Evolutionary conservation across 2,113 vertebrate genomes (phyloP), one percentile per base, ranked within the genome.

Genomic region (Atlantisia rogersi): DNA sequence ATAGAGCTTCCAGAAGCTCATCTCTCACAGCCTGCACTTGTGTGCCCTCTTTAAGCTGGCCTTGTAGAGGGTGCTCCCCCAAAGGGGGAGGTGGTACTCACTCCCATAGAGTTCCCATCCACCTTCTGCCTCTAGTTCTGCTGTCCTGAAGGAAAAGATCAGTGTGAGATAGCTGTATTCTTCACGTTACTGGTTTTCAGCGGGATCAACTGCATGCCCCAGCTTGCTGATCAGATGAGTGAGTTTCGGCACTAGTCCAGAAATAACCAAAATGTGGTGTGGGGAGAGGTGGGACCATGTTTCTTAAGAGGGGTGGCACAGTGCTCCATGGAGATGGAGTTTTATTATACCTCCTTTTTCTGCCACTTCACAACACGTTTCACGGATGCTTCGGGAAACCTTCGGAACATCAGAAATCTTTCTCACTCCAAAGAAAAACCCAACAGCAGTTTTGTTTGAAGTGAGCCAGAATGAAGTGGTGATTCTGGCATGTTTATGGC

Each of bases 41-140:
- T 69, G 75, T 52, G 16, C 29, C 48, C 31, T 42, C 19, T 62
- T n/a, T 58, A 63, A 52, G 56, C 19, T 39, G 32, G 10, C 1
- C 1, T 13, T 15, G 59, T 13, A 67, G 12, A 42, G 39, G n/a
- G 58, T 55, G 75, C 32, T 46, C 11, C 55, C 17, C 48, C 55
- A 39, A 56, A n/a, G 46, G 5, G 7, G 40, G 21, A 29, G 21
- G 56, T 18, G 32, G 6, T 44, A 9, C 26, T 69, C 3, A 1
- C 24, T 75, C 42, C 46, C 9, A 4, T 25, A 14, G 48, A 19
- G 56, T 39, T 74, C 55, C 62, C 37, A 3, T 52, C 0, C 0
- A 11, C 55, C 24, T 75, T 62, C 35, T 44, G 0, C 32, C 0
- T 0, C 35, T 31, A 19, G 7, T 58, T 5, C 50, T 62, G 70